Base-by-base conservation (phyloP, 2,888 invertebrate species). In the Tineola bisselliella region DNA sequence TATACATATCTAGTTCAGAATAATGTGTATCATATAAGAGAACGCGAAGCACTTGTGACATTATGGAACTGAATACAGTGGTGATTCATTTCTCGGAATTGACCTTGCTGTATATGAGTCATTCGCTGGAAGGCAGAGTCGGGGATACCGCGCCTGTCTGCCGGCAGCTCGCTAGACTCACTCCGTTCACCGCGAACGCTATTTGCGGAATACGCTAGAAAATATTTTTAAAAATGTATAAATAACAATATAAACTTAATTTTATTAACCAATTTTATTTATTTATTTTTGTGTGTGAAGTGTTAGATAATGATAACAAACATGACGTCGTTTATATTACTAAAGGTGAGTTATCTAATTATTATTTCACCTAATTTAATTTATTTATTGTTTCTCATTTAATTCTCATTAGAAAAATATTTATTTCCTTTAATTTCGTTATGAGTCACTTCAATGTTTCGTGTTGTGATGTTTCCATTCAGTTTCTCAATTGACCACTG, bases 81-180 rank as follows among this genome's bases (percentile, higher is more conserved):
- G 61, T 54, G 74, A 74, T 74, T 80, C 84, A 84, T 87, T 87
- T 87, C 86, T 88, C 87, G 87, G 86, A 86, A 86, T 86, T 88
- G 87, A 84, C 87, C 87, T 87, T 87, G 87, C 87, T 88, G 87
- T 87, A 86, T 80, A 87, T 88, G 87, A 88, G 87, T 88, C 87
- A 88, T 84, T 87, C 87, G 84, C 71, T 84, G 81, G 83, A 82
- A 84, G 84, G 86, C 87, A 87, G 84, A 86, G 86, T 84, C 76
- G 87, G 87, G 87, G 87, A 88, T 87, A 87, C 87, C 87, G 87
- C 65, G 65, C 84, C 81, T 84, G 86, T 83, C 84, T 84, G 84
- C 82, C 84, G 86, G 86, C 76, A 76, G 83, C 77, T 79, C 61
- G 63, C 62, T 64, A 79, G 78, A 76, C 80, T 76, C 79, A 77